Evolutionary conservation across 2,888 invertebrate genomes (phyloP).

Genomic region (Andrena dorsata): DNA sequence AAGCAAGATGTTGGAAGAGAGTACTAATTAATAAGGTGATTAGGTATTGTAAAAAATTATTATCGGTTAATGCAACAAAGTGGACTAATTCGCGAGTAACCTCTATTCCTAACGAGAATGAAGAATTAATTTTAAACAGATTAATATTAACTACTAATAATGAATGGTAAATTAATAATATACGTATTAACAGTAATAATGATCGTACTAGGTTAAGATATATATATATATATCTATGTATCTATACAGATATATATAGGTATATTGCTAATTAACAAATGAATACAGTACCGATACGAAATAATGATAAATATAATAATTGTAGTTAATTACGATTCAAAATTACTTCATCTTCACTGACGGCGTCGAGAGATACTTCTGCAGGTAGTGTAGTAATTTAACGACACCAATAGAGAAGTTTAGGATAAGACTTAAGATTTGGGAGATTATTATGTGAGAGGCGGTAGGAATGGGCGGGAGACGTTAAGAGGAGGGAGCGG

Average conservation of each 20-base stretch:
- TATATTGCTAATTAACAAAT: conserved; percentile 37
- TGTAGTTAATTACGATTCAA: conserved; percentile 47
- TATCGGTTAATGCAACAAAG: conserved; percentile 61
- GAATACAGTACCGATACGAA: conserved; percentile 40
- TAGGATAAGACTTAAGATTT: conserved; percentile 40
- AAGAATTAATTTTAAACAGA: conserved; percentile 66
- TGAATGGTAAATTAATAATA: conserved; percentile 41
- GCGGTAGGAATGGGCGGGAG: background rate
- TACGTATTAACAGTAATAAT: conserved; percentile 63
- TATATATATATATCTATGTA: no score
- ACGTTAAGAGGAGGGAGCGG: background rate
- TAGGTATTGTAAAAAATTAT: conserved; percentile 52
- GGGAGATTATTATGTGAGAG: background rate
- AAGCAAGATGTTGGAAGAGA: conserved; percentile 43
- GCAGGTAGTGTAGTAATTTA: conserved; percentile 54
- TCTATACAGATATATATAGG: background rate
- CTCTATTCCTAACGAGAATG: conserved; percentile 68
- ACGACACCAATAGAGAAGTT: conserved; percentile 40
- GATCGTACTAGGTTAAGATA: conserved; percentile 40
- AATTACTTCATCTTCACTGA: conserved; percentile 53
- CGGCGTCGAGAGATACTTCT: conserved; percentile 51
- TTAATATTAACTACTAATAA: conserved; percentile 55
- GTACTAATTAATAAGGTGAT: conserved; percentile 50
- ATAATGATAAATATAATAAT: conserved; percentile 46
- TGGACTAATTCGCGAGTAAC: conserved; percentile 67